Evolutionary conservation across 2,113 vertebrate species (phyloP).

Genomic region (Entomyzon cyanotis): DNA sequence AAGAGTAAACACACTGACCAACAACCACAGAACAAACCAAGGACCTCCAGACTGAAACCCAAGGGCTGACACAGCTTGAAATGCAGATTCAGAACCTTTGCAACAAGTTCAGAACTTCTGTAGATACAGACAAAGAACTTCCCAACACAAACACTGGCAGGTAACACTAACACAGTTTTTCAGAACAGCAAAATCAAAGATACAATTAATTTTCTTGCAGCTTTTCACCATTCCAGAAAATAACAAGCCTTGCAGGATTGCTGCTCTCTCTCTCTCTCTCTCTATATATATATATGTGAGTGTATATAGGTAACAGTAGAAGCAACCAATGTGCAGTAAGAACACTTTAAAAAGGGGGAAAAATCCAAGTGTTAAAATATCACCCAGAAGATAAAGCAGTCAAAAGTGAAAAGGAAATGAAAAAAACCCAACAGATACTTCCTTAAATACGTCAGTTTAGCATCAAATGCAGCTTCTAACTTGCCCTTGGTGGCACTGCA

Average conservation of each 20-base stretch:
- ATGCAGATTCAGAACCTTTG: background rate
- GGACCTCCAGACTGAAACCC: background rate
- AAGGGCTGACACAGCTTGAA: background rate
- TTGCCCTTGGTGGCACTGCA: slow-evolving; percentile 48
- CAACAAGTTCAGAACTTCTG: background rate
- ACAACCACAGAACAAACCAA: background rate
- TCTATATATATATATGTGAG: background rate
- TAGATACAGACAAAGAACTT: background rate
- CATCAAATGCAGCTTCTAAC: background rate
- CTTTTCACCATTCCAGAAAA: background rate
- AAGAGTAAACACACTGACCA: background rate
- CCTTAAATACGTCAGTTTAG: background rate
- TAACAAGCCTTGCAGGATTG: background rate
- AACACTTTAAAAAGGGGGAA: rapidly evolving
- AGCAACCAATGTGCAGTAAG: background rate
- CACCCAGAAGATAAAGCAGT: background rate
- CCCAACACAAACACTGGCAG: background rate
- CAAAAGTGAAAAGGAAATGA: background rate
- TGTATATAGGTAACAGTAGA: background rate
- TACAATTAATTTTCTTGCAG: background rate
- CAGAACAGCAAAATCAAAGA: background rate
- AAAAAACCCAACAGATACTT: background rate
- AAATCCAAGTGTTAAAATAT: background rate
- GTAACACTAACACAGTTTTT: background rate
- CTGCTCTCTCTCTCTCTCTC: background rate